These are phyloP conservation scores for Nomada ferruginata DNA, from an alignment of 2,888 invertebrate species.

Conservation along the genomic window DNA sequence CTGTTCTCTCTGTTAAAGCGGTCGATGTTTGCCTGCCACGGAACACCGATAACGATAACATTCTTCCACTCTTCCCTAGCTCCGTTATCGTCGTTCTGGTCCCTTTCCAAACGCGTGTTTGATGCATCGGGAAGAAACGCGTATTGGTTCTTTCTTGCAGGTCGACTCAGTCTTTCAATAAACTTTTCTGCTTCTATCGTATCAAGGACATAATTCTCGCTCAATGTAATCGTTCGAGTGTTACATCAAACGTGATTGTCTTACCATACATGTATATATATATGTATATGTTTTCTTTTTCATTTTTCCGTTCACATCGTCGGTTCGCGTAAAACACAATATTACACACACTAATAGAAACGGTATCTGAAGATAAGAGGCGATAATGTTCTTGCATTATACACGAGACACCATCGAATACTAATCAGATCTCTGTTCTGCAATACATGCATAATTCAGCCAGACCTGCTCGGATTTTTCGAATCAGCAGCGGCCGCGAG, in stretches of 20 bases:
- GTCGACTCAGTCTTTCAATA: background rate
- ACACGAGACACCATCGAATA: constrained; percentile 47
- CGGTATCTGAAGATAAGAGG: constrained; percentile 31
- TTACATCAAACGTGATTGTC: constrained; percentile 16
- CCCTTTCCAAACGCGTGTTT: constrained; percentile 39
- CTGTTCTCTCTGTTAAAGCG: constrained; percentile 50
- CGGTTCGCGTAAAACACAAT: background rate
- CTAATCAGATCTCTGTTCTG: constrained; percentile 28
- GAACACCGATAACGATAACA: constrained; percentile 69
- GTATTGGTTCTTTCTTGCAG: constrained; percentile 10
- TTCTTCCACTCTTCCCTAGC: constrained; percentile 51
- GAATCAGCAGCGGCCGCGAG: constrained; percentile 3
- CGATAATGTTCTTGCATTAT: constrained; percentile 52
- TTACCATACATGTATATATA: background rate
- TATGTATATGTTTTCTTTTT: background rate
- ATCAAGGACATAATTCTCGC: background rate
- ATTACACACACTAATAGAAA: background rate
- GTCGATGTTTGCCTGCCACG: constrained; percentile 66
- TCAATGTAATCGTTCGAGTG: background rate
- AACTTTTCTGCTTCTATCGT: background rate
- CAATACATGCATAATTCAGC: constrained; percentile 43
- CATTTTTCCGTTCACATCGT: background rate
- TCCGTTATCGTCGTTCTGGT: constrained; percentile 47
- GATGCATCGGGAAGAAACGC: constrained; percentile 20
- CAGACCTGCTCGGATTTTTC: background rate